These are phyloP conservation scores for Epistrophe grossulariae DNA, from an alignment of 2,888 invertebrate species.

Conservation along the genomic window DNA sequence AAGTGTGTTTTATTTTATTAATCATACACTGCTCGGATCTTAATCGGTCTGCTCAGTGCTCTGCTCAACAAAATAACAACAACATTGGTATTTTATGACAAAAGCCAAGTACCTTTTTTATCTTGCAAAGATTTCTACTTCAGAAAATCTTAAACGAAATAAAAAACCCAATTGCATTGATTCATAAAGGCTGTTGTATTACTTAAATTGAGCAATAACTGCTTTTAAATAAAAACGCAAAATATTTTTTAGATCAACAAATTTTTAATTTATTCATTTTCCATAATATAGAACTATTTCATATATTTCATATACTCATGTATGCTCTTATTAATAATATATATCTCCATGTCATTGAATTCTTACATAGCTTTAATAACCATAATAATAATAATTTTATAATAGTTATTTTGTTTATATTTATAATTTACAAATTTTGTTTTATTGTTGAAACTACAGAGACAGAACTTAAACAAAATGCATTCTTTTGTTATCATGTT, in stretches of 20 bases:
- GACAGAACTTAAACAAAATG: conserved; percentile 19
- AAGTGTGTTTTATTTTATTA: no score
- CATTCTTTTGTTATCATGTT: conserved; percentile 33
- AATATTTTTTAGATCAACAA: conserved; percentile 66
- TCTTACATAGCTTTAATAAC: conserved; percentile 68
- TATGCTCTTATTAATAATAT: conserved; percentile 47
- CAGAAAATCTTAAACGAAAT: no score
- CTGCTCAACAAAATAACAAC: no score
- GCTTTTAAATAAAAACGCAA: not conserved
- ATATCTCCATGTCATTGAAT: conserved; percentile 60
- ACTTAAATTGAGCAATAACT: no score
- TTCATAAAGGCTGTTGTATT: no score
- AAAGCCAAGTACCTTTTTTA: no score
- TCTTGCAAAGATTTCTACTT: no score
- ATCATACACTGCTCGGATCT: no score
- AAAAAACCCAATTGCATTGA: no score
- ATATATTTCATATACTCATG: conserved; percentile 67
- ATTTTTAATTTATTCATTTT: conserved; percentile 74
- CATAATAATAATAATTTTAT: conserved; percentile 41
- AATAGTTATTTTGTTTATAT: conserved; percentile 49
- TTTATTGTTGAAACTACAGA: conserved; percentile 38
- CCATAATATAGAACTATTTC: conserved; percentile 65
- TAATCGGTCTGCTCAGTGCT: no score
- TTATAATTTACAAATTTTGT: conserved; percentile 57
- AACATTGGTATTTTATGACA: no score